These are phyloP conservation scores for Drosophila orena DNA, from an alignment of 1,140 invertebrate genomes.

Conservation along the genomic window DNA sequence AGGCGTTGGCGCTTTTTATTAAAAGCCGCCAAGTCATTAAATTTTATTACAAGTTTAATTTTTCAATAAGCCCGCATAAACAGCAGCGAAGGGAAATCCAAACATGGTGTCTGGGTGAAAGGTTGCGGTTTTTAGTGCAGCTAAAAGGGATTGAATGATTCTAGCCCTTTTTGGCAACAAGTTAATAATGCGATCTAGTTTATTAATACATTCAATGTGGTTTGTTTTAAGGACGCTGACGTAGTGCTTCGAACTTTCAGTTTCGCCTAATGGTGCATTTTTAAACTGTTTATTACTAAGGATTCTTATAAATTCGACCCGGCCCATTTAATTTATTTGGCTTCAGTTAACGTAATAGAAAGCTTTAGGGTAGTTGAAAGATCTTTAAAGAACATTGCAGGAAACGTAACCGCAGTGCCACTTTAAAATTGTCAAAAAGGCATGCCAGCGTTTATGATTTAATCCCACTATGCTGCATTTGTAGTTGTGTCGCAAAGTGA, in stretches of 20 bases:
- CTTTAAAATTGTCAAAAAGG: neutral
- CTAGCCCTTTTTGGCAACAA: neutral
- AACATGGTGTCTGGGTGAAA: neutral
- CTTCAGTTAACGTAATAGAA: too few species aligned
- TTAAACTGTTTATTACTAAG: neutral
- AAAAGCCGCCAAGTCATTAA: constrained; percentile 81
- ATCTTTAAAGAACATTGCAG: too few species aligned
- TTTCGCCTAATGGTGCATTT: neutral
- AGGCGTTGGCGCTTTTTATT: constrained; percentile 55
- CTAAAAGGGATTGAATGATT: constrained; percentile 20
- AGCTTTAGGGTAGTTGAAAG: too few species aligned
- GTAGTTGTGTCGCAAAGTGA: constrained; percentile 12
- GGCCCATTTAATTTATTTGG: neutral
- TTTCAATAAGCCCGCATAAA: constrained; percentile 71
- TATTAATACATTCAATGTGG: constrained; percentile 4
- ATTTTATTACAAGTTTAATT: constrained; percentile 82
- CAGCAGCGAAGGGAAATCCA: constrained; percentile 16
- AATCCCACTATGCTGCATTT: neutral
- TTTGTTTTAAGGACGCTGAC: neutral
- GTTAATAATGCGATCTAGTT: constrained; percentile 13
- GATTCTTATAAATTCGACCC: too few species aligned
- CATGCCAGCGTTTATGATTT: neutral
- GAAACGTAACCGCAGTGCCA: neutral
- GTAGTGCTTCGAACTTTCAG: too few species aligned
- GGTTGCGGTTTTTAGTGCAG: neutral